Base-by-base conservation (phyloP, 2,113 vertebrate genomes). In the Geococcyx californianus region DNA sequence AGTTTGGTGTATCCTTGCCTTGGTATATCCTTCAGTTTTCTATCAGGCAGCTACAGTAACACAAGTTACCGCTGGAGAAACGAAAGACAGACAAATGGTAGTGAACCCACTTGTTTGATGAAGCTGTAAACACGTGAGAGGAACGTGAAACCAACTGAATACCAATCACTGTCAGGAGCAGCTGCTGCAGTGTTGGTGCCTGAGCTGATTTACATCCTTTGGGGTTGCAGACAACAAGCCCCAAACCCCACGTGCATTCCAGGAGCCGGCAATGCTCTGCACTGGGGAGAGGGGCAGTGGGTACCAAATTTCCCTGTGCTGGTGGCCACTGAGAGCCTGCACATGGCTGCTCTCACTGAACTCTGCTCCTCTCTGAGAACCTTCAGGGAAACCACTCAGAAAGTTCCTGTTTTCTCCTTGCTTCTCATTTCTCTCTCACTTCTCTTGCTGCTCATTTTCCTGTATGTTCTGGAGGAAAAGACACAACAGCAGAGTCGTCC, bases 331-430 rank as follows among this genome's bases (percentile, higher is more conserved):
- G 31, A 67, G n/a, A 73, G 45, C n/a, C 34, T 38, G 60, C 23
- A 31, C 0, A 0, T 49, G 40, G 40, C 26, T 2, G 0, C 49
- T 33, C 5, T 44, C 42, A 16, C 28, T 1, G 0, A 44, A 36
- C 34, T 16, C 16, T 26, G 16, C 13, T 63, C 84, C 24, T 70
- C 23, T 23, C 36, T 34, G 47, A 12, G 28, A 70, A 45, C 9
- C 7, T 19, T 28, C 33, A 1, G 1, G 21, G 19, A 75, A 36
- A 60, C 8, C 8, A 14, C 36, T 4, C 1, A 2, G 68, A 29
- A 42, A 29, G 38, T 28, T 36, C 49, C 69, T 62, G 21, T 16
- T 44, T 82, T 70, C 49, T 70, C 33, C 33, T 81, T 1, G 0
- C 47, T 55, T 75, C 54, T 72, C 7, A 47, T 18, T 20, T 47